These are phyloP conservation scores for Noctua comes DNA, from an alignment of 2,888 invertebrate genomes.

Conservation along the genomic window DNA sequence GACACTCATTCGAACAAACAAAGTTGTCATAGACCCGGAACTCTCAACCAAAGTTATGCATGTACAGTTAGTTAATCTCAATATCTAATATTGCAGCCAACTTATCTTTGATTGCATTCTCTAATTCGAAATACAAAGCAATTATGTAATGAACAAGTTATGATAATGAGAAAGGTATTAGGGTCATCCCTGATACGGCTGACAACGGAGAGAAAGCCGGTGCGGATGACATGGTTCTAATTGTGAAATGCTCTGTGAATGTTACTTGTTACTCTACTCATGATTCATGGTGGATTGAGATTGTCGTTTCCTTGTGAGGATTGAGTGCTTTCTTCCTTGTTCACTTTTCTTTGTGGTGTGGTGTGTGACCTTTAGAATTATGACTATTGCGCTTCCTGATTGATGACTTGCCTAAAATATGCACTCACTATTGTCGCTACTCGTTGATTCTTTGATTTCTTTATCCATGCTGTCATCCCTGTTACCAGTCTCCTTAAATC, in stretches of 20 bases:
- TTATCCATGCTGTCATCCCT: background rate
- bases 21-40: constrained; percentile 38
- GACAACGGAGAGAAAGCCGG: constrained; percentile 65
- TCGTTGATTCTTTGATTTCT: background rate
- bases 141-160: constrained; percentile 67
- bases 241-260: constrained; percentile 63
- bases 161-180: constrained; percentile 65
- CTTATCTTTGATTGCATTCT: constrained; percentile 63
- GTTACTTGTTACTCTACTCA: constrained; percentile 44
- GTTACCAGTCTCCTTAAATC: constrained; percentile 4
- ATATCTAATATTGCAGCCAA: constrained; percentile 43
- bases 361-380: constrained; percentile 2
- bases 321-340: constrained; percentile 27
- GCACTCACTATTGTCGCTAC: background rate
- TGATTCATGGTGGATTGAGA: constrained; percentile 38
- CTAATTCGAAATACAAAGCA: constrained; percentile 61
- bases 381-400: background rate
- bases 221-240: constrained; percentile 56
- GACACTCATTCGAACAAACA: background rate
- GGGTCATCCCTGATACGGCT: constrained; percentile 58
- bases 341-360: background rate
- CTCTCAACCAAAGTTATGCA: constrained; percentile 32
- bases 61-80: constrained; percentile 62
- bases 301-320: constrained; percentile 50
- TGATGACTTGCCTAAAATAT: background rate